Evolutionary conservation across 2,797 vertebrate species (phyloP).

Genomic region (Sitta carolinensis): DNA sequence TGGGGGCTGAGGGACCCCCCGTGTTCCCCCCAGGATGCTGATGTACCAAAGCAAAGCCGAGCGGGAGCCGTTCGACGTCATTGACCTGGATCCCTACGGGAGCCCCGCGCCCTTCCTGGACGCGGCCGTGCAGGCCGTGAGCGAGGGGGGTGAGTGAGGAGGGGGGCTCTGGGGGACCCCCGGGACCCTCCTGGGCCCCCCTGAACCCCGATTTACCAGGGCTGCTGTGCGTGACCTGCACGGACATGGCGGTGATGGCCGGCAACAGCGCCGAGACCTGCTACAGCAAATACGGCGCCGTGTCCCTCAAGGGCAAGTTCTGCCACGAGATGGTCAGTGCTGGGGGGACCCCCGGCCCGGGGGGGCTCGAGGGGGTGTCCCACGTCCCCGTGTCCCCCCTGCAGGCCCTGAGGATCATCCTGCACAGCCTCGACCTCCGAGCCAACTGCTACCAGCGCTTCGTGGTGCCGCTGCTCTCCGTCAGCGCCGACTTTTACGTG

Average conservation of each 20-base stretch:
- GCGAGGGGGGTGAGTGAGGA: conserved; percentile 84
- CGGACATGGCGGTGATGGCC: conserved; percentile 93
- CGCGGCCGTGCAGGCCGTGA: conserved; percentile 87
- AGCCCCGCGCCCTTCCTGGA: conserved; percentile 89
- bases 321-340: conserved; percentile 90
- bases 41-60: conserved; percentile 85
- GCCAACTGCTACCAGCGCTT: conserved; percentile 92
- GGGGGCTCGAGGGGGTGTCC: not conserved
- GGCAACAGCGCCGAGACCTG: conserved; percentile 90
- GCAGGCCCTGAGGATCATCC: conserved; percentile 89
- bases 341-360: not conserved
- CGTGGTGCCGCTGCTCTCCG: conserved; percentile 83
- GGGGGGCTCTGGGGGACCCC: not conserved
- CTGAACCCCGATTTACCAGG: conserved; percentile 65
- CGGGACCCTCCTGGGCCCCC: rapidly evolving
- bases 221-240: conserved; percentile 90
- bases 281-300: conserved; percentile 91
- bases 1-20: not conserved
- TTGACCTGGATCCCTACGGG: conserved; percentile 92
- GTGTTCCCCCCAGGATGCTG: conserved; percentile 76
- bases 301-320: conserved; percentile 89
- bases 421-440: conserved; percentile 87
- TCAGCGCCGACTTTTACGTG: conserved; percentile 93
- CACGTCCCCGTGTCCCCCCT: rapidly evolving
- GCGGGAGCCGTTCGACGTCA: conserved; percentile 85